Percentiles rank a stretch among this genome's conserved stretches.
phyloP scores from a whole-genome alignment of 2,888 invertebrate genomes.

The Leptinotarsa rubiginosa region DNA sequence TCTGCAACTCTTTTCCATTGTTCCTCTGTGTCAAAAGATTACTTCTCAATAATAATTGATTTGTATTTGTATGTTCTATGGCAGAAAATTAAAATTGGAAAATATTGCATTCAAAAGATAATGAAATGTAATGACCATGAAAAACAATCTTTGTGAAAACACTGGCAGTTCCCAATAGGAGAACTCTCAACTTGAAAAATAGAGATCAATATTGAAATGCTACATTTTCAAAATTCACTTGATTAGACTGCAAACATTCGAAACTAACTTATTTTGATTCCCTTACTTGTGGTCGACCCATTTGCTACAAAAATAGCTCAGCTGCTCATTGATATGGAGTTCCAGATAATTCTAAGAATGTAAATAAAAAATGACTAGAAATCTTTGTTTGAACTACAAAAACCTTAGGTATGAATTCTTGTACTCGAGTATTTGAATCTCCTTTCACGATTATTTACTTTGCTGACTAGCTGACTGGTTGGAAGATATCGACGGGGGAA shows the following conservation, averaged over 20 bases:
- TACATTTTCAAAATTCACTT: no score
- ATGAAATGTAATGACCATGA: no score
- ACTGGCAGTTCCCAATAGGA: no score
- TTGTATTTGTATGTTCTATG: no score
- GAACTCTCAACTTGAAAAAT: no score
- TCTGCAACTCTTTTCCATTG: no score
- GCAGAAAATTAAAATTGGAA: no score
- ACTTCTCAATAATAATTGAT: no score
- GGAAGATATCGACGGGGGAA: constrained; percentile 46
- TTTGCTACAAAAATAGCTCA: not conserved
- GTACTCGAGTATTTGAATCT: constrained; percentile 33
- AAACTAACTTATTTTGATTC: not conserved
- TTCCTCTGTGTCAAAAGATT: no score
- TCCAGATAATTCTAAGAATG: not conserved
- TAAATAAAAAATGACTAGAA: constrained; percentile 35
- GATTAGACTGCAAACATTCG: not conserved
- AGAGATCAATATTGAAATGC: no score
- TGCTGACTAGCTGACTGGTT: constrained; percentile 26
- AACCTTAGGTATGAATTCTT: constrained; percentile 29
- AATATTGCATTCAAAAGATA: no score
- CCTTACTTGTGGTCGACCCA: not conserved
- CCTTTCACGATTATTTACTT: constrained; percentile 21
- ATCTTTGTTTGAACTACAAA: not conserved
- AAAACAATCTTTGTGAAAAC: no score
- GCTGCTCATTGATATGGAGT: not conserved